phyloP scores from a whole-genome alignment of 2,888 invertebrate genomes.

The Aleiodes leptofemur region DNA sequence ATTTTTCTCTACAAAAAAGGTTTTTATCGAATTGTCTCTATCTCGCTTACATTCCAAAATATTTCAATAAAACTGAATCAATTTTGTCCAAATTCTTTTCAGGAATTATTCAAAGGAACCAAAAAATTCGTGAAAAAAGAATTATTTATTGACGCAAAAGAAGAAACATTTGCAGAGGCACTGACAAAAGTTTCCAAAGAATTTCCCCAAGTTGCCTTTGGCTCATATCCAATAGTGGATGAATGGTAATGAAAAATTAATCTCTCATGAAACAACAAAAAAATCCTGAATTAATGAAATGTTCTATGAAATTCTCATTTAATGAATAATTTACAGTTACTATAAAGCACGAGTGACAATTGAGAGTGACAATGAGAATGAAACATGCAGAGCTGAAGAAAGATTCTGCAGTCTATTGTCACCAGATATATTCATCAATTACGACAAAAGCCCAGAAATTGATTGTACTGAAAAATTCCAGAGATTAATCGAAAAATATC shows the following conservation, averaged over 20 bases:
- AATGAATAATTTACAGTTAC: constrained; percentile 66
- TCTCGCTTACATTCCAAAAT: too few relatives aligned
- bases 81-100: constrained; percentile 53
- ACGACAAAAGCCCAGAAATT: constrained; percentile 56
- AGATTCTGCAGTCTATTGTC: constrained; percentile 72
- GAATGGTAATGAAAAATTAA: constrained; percentile 69
- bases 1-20: too few relatives aligned
- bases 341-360: constrained; percentile 77
- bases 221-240: constrained; percentile 77
- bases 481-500: constrained; percentile 46
- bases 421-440: constrained; percentile 60
- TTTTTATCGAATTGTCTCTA: not conserved
- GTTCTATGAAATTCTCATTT: constrained; percentile 19
- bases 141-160: constrained; percentile 75
- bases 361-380: constrained; percentile 73
- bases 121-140: constrained; percentile 73
- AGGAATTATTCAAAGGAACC: constrained; percentile 72
- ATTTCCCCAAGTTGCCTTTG: constrained; percentile 76
- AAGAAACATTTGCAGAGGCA: constrained; percentile 74
- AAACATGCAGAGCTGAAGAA: constrained; percentile 71
- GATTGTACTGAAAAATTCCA: constrained; percentile 56
- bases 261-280: not conserved
- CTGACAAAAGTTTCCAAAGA: constrained; percentile 74
- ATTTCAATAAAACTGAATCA: constrained; percentile 27
- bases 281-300: not conserved